Evolutionary conservation across 2,113 vertebrate species (phyloP).

Genomic region (Toxotes chatareus): DNA sequence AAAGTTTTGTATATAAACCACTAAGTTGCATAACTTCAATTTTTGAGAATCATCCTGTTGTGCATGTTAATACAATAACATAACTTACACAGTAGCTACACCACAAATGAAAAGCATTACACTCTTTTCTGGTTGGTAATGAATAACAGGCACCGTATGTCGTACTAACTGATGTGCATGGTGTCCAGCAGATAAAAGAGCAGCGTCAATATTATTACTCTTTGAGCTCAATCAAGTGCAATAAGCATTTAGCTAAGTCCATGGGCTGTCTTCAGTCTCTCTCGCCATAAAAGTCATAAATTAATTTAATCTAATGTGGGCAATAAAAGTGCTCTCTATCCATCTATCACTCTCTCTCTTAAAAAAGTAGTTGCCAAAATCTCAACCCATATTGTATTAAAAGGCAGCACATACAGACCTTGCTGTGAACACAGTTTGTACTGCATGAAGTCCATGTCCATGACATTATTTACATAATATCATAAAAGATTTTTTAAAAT

Average conservation of each 20-base stretch:
- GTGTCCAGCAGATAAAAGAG: neutral
- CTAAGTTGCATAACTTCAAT: neutral
- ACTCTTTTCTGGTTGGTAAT: neutral
- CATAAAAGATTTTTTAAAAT: no score
- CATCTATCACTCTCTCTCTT: neutral
- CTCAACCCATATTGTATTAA: neutral
- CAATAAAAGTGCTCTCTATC: conserved; percentile 24
- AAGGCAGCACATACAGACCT: neutral
- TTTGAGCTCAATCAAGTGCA: neutral
- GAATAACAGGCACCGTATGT: neutral
- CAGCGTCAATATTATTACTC: neutral
- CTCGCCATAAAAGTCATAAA: conserved; percentile 11
- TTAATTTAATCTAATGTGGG: conserved; percentile 28
- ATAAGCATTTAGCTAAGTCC: conserved; percentile 9
- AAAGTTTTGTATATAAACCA: neutral
- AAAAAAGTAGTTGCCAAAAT: conserved; percentile 9
- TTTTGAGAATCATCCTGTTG: neutral
- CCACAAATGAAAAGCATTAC: neutral
- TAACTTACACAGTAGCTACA: neutral
- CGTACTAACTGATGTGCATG: neutral
- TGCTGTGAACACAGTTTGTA: neutral
- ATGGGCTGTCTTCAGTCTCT: neutral
- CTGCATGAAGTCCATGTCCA: neutral
- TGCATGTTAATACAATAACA: neutral
- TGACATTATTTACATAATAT: neutral